These are phyloP conservation scores for Drosophila borborema DNA, from an alignment of 2,888 invertebrate species.

Conservation along the genomic window DNA sequence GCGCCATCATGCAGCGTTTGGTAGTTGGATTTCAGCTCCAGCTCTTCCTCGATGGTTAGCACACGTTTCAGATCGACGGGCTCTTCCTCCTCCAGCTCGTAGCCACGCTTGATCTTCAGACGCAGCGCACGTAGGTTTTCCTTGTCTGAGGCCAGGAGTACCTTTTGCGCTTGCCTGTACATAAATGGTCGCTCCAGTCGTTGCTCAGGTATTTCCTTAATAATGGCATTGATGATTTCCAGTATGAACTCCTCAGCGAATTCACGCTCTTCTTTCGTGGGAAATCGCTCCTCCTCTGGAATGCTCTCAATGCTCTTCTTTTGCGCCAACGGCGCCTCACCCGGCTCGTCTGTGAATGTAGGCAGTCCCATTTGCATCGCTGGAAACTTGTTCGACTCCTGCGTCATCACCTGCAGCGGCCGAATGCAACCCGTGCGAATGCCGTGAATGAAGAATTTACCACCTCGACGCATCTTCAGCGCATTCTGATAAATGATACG, in stretches of 20 bases:
- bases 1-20: slow-evolving; percentile 87
- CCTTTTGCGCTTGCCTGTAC: slow-evolving; percentile 75
- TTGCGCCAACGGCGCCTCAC: slow-evolving; percentile 38
- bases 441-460: slow-evolving; percentile 86
- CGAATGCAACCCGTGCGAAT: slow-evolving; percentile 85
- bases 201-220: slow-evolving; percentile 60
- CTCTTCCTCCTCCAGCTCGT: slow-evolving; percentile 85
- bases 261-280: slow-evolving; percentile 66
- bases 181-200: slow-evolving; percentile 44
- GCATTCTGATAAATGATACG: slow-evolving; percentile 86
- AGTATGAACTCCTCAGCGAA: slow-evolving; percentile 68
- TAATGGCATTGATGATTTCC: slow-evolving; percentile 67
- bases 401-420: slow-evolving; percentile 68
- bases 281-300: slow-evolving; percentile 71
- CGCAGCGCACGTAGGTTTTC: slow-evolving; percentile 77
- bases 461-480: slow-evolving; percentile 77
- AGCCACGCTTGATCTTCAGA: slow-evolving; percentile 73
- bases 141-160: slow-evolving; percentile 80
- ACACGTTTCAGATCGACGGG: slow-evolving; percentile 78
- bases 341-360: slow-evolving; percentile 55
- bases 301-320: slow-evolving; percentile 80
- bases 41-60: slow-evolving; percentile 86
- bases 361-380: slow-evolving; percentile 74
- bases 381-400: slow-evolving; percentile 68
- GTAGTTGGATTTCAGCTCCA: slow-evolving; percentile 87